Evolutionary conservation across 2,113 vertebrate species (phyloP).

Genomic region (Reinhardtius hippoglossoides): DNA sequence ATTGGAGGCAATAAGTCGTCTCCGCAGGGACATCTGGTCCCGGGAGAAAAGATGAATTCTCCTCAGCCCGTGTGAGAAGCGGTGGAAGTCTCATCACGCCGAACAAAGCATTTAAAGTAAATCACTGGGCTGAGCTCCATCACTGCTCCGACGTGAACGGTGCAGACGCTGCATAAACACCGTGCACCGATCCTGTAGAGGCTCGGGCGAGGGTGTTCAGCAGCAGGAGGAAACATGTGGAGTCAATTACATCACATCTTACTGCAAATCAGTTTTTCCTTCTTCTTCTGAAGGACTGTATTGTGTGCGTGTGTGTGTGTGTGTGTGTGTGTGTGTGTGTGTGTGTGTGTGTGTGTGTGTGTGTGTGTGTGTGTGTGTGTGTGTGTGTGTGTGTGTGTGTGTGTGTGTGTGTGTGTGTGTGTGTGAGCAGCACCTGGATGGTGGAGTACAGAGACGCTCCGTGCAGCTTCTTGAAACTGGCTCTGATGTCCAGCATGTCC

Average conservation of each 20-base stretch:
- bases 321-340: no score
- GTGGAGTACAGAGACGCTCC: constrained; percentile 87
- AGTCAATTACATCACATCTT: background rate
- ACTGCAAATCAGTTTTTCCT: background rate
- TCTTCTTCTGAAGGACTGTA: no score
- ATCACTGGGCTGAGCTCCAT: constrained; percentile 43
- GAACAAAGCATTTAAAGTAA: constrained; percentile 53
- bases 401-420: no score
- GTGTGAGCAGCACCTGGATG: constrained; percentile 86
- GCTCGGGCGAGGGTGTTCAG: background rate
- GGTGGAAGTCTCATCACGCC: constrained; percentile 42
- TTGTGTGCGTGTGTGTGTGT: no score
- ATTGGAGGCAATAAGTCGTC: constrained; percentile 26
- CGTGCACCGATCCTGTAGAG: background rate
- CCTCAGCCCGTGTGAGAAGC: constrained; percentile 23
- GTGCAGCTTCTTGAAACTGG: constrained; percentile 86
- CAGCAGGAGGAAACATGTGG: background rate
- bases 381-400: no score
- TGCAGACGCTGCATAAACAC: background rate
- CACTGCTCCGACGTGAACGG: constrained; percentile 17
- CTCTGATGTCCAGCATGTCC: constrained; percentile 91
- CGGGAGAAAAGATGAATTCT: constrained; percentile 53
- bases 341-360: no score
- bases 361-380: no score
- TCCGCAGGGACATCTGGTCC: constrained; percentile 58